These are phyloP conservation scores for Branchipolynoe longqiensis DNA, from an alignment of 2,888 invertebrate genomes.

Conservation along the genomic window DNA sequence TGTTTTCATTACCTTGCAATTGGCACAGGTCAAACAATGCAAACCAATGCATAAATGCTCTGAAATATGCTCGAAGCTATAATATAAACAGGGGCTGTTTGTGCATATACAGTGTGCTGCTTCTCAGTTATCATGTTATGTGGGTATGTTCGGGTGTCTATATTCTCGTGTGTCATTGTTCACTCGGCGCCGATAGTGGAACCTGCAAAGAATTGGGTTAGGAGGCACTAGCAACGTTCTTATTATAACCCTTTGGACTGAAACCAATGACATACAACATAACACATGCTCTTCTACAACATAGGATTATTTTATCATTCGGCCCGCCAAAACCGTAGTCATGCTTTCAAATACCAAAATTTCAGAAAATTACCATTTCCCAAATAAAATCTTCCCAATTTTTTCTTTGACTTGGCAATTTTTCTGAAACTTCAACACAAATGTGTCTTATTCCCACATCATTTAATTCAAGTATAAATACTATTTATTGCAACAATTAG, in stretches of 20 bases:
- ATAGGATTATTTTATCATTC: background rate
- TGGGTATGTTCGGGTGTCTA: background rate
- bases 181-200: background rate
- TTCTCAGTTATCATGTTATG: background rate
- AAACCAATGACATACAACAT: constrained; percentile 38
- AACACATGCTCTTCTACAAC: constrained; percentile 28
- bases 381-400: background rate
- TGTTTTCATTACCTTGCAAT: no score
- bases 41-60: no score
- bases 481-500: constrained; percentile 3
- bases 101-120: no score
- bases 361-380: background rate
- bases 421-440: background rate
- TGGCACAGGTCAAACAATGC: no score
- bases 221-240: background rate
- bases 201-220: constrained; percentile 36
- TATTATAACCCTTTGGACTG: background rate
- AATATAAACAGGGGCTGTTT: no score
- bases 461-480: no score
- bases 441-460: background rate
- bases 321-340: background rate
- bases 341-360: background rate
- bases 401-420: background rate
- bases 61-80: no score
- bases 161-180: background rate